Evolutionary conservation across 2,113 vertebrate species (phyloP).

Genomic region (Chascanopsetta lugubris): DNA sequence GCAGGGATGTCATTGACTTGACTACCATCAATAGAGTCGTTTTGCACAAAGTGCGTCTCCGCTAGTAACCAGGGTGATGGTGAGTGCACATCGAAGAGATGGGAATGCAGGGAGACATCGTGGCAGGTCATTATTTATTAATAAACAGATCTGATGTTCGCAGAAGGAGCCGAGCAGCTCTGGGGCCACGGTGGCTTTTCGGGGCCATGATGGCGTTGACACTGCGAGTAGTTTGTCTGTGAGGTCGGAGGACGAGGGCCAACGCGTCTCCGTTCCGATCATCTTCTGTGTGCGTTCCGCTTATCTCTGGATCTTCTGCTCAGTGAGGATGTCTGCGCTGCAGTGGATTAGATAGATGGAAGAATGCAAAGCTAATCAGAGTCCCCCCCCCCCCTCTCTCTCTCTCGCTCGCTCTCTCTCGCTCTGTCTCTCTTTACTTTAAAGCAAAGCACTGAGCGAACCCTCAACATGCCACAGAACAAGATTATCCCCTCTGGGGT

Average conservation of each 20-base stretch:
- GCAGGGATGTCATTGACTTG: constrained; percentile 76
- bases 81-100: constrained; percentile 47
- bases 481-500: constrained; percentile 58
- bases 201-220: constrained; percentile 40
- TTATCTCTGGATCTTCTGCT: constrained; percentile 60
- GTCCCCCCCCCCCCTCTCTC: constrained; percentile 54
- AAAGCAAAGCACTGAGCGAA: constrained; percentile 61
- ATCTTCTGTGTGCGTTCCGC: constrained; percentile 51
- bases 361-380: constrained; percentile 59
- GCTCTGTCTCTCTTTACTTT: constrained; percentile 47
- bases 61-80: constrained; percentile 41
- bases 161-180: constrained; percentile 23
- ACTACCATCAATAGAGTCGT: constrained; percentile 71
- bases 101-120: constrained; percentile 52
- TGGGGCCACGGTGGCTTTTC: constrained; percentile 34
- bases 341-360: constrained; percentile 36
- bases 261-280: constrained; percentile 49
- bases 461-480: constrained; percentile 56
- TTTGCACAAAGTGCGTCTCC: constrained; percentile 58
- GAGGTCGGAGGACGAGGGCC: constrained; percentile 56
- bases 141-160: constrained; percentile 53
- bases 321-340: constrained; percentile 25
- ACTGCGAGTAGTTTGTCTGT: constrained; percentile 47
- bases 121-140: constrained; percentile 58
- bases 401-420: constrained; percentile 42